Percentiles rank a stretch among this genome's conserved stretches.
Conservation (phyloP, 2,797 vertebrate species). For the Periophthalmus magnuspinnatus region DNA sequence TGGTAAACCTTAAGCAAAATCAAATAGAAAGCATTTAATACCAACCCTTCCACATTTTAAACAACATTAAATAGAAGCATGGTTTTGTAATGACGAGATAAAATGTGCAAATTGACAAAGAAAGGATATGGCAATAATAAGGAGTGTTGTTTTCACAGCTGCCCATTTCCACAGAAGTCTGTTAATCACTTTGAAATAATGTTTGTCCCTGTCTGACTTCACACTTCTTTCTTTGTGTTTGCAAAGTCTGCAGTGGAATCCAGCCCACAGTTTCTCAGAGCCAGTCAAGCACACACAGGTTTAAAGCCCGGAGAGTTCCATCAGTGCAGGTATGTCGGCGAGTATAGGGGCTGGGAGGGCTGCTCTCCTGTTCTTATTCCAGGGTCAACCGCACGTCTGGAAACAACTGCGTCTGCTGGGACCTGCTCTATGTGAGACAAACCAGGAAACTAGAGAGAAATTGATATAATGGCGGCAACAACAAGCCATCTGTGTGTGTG, state of each 20-base stretch:
- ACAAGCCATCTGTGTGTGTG: no score
- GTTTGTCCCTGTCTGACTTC: slow-evolving; percentile 15
- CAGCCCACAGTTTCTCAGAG: slow-evolving; percentile 39
- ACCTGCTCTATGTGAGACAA: background rate
- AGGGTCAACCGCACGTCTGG: slow-evolving; percentile 1
- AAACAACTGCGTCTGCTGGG: background rate
- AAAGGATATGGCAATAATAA: slow-evolving; percentile 78
- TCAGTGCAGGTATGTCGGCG: slow-evolving; percentile 32
- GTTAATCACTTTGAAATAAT: slow-evolving; percentile 58
- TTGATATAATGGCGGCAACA: no score
- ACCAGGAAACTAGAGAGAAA: background rate
- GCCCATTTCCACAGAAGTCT: slow-evolving; percentile 71
- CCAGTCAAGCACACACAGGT: slow-evolving; percentile 32
- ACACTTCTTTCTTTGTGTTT: slow-evolving; percentile 20
- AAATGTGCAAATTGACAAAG: slow-evolving; percentile 77
- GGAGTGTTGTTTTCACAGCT: slow-evolving; percentile 81
- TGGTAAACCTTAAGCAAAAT: slow-evolving; percentile 76
- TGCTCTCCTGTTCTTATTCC: slow-evolving; percentile 1
- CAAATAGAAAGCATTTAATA: slow-evolving; percentile 74
- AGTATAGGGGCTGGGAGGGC: slow-evolving; percentile 2
- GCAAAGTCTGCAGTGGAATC: slow-evolving; percentile 47
- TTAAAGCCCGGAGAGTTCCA: slow-evolving; percentile 36
- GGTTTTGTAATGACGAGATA: slow-evolving; percentile 75
- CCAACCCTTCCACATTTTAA: slow-evolving; percentile 45
- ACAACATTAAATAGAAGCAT: slow-evolving; percentile 68